These are phyloP conservation scores for Sebastes trivittatus DNA, from an alignment of 2,797 vertebrate species.

Conservation along the genomic window DNA sequence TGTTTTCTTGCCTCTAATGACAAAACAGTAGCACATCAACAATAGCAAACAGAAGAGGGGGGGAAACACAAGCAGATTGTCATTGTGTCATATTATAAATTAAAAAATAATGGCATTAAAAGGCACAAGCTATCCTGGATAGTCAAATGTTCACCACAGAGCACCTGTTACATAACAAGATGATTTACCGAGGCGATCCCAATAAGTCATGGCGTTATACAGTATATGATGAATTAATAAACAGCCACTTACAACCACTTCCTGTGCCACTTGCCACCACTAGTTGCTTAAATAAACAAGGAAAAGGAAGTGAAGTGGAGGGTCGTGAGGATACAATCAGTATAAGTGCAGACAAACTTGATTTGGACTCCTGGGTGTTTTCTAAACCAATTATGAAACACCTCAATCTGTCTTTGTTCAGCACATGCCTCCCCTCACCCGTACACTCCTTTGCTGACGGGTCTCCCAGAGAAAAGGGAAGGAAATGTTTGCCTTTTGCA, in stretches of 20 bases:
- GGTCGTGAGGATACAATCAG: background rate
- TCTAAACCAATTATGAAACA: slow-evolving; percentile 26
- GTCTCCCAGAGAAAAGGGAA: slow-evolving; percentile 57
- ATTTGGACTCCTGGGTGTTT: slow-evolving; percentile 26
- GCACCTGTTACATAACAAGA: background rate
- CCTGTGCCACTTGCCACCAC: background rate
- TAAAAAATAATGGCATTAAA: background rate
- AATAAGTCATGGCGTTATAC: background rate
- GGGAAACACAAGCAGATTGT: background rate
- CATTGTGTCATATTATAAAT: background rate
- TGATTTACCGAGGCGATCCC: background rate
- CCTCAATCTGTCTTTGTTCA: background rate
- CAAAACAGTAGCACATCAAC: slow-evolving; percentile 22
- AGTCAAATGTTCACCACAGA: background rate
- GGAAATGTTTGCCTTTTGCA: slow-evolving; percentile 72
- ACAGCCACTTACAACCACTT: slow-evolving; percentile 10
- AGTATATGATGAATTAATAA: background rate
- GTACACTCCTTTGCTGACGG: slow-evolving; percentile 24
- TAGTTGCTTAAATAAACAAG: slow-evolving; percentile 27
- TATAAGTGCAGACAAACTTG: slow-evolving; percentile 12
- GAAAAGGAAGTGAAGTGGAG: background rate
- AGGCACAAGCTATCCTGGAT: background rate
- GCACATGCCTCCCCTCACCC: background rate
- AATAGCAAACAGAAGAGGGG: slow-evolving; percentile 3
- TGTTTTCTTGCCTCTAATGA: slow-evolving; percentile 23